Conservation (phyloP, 2,888 invertebrate genomes). For the Macrophya annulata region DNA sequence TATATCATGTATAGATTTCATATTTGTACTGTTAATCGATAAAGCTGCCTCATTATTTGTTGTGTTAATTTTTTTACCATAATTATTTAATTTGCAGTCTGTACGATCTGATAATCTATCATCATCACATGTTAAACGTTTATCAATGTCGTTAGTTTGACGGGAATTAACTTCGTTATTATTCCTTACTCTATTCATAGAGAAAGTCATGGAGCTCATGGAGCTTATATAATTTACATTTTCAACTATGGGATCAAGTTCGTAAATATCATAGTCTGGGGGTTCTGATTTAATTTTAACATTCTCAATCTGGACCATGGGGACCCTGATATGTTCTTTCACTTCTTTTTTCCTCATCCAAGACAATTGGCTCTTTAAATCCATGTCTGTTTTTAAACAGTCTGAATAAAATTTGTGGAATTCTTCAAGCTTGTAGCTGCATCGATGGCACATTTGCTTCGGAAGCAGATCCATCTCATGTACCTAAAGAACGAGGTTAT, state of each 20-base stretch:
- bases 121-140: slow-evolving; percentile 12
- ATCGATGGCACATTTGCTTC: slow-evolving; percentile 76
- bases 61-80: slow-evolving; percentile 63
- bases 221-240: slow-evolving; percentile 64
- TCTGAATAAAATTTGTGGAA: slow-evolving; percentile 75
- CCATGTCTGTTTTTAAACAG: slow-evolving; percentile 72
- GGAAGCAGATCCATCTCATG: slow-evolving; percentile 77
- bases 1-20: background rate
- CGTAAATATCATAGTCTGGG: slow-evolving; percentile 66
- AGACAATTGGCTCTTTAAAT: slow-evolving; percentile 74
- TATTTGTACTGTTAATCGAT: background rate
- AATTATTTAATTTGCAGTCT: slow-evolving; percentile 64
- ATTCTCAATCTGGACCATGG: slow-evolving; percentile 76
- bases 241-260: slow-evolving; percentile 62
- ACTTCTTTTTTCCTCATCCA: slow-evolving; percentile 73
- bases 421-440: slow-evolving; percentile 76
- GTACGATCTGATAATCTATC: slow-evolving; percentile 60
- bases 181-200: slow-evolving; percentile 55
- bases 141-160: slow-evolving; percentile 10
- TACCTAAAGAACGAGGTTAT: slow-evolving; percentile 67
- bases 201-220: slow-evolving; percentile 58
- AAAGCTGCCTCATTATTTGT: background rate
- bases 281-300: slow-evolving; percentile 74
- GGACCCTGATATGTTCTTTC: slow-evolving; percentile 65
- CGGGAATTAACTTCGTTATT: slow-evolving; percentile 49